Conservation (phyloP, 2,113 vertebrate genomes). For the Tragelaphus strepsiceros region DNA sequence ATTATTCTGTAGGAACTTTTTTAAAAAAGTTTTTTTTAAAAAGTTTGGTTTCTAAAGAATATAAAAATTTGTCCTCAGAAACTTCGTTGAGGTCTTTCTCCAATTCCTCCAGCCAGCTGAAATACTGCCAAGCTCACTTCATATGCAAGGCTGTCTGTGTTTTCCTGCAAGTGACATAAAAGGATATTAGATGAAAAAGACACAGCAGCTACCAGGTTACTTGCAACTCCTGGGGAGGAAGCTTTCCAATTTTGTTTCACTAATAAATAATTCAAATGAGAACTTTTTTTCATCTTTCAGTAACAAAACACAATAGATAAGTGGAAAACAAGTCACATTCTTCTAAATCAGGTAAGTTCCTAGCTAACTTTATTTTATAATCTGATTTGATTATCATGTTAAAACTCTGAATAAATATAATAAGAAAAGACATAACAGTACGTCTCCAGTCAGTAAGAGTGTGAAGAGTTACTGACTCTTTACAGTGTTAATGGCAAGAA, state of each 20-base stretch:
- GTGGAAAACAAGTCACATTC: neutral
- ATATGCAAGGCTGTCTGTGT: constrained; percentile 87
- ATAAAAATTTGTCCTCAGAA: constrained; percentile 36
- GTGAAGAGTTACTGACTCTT: neutral
- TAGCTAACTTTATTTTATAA: neutral
- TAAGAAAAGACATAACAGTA: neutral
- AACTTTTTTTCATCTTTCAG: constrained; percentile 37
- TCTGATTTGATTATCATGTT: neutral
- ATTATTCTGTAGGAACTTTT: neutral
- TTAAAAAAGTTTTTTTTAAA: neutral
- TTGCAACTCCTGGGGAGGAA: neutral
- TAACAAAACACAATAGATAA: constrained; percentile 39
- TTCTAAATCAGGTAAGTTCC: constrained; percentile 44
- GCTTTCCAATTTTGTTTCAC: neutral
- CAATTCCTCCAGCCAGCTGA: constrained; percentile 89
- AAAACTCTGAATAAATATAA: neutral
- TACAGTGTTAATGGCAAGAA: neutral
- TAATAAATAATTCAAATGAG: neutral
- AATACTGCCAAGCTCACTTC: constrained; percentile 92
- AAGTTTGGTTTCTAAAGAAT: neutral
- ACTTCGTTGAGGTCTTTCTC: constrained; percentile 85
- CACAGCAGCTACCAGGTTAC: neutral
- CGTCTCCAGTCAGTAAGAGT: neutral
- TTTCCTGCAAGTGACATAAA: constrained; percentile 83
- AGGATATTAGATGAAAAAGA: neutral